These are phyloP conservation scores for Synanthedon myopaeformis DNA, from an alignment of 2,888 invertebrate genomes.

Conservation along the genomic window DNA sequence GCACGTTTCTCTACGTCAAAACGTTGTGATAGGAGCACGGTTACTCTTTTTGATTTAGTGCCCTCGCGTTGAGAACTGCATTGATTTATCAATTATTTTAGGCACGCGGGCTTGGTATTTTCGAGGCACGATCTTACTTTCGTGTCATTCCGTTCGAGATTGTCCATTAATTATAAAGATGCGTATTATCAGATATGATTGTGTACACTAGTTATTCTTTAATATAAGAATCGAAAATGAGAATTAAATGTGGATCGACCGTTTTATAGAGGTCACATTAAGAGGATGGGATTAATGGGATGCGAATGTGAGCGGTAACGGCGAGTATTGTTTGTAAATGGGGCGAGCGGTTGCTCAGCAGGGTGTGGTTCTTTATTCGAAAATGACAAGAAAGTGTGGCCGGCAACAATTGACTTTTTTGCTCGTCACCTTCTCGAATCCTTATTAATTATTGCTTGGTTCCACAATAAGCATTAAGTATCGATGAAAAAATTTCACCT, in stretches of 20 bases:
- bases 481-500: no score
- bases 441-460: no score
- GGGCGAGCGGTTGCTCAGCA: slow-evolving; percentile 33
- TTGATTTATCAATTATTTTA: slow-evolving; percentile 68
- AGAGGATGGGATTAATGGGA: slow-evolving; percentile 22
- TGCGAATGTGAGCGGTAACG: slow-evolving; percentile 24
- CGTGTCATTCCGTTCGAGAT: slow-evolving; percentile 59
- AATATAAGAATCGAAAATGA: slow-evolving; percentile 7
- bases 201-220: slow-evolving; percentile 36
- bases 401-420: neutral
- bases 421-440: neutral
- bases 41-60: slow-evolving; percentile 61
- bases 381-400: slow-evolving; percentile 23
- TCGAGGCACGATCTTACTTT: slow-evolving; percentile 62
- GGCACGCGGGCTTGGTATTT: slow-evolving; percentile 60
- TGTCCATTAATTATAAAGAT: slow-evolving; percentile 60
- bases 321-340: slow-evolving; percentile 56
- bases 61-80: slow-evolving; percentile 54
- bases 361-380: slow-evolving; percentile 34
- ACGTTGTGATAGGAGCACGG: slow-evolving; percentile 55
- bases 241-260: neutral
- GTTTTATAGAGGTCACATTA: slow-evolving; percentile 9
- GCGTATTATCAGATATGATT: slow-evolving; percentile 57
- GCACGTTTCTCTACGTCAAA: slow-evolving; percentile 61
- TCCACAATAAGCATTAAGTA: no score